Percentiles rank a stretch among this genome's conserved stretches.
These are phyloP conservation scores for Galerucella nymphaeae DNA, from an alignment of 2,888 invertebrate genomes.

Conservation along the genomic window DNA sequence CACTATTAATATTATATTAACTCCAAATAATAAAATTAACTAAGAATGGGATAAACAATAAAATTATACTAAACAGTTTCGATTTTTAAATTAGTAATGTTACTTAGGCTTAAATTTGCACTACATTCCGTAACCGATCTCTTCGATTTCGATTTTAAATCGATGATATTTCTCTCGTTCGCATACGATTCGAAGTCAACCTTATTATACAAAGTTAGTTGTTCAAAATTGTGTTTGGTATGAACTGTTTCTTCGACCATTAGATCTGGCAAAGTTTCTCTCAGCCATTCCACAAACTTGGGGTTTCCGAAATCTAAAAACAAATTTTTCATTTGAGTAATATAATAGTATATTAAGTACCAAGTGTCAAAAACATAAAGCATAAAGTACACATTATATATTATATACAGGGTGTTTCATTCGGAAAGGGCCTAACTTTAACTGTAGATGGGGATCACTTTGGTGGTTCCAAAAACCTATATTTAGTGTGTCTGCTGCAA, in stretches of 20 bases:
- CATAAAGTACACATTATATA: too few species aligned
- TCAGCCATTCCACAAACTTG: slow-evolving; percentile 2
- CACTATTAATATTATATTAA: too few species aligned
- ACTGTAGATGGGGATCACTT: too few species aligned
- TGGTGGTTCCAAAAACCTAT: too few species aligned
- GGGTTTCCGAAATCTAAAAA: slow-evolving; percentile 7
- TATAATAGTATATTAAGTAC: too few species aligned
- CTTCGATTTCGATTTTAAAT: background rate
- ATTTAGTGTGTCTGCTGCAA: too few species aligned
- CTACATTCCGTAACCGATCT: background rate
- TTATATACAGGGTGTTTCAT: too few species aligned
- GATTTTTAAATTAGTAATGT: background rate
- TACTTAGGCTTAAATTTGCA: background rate
- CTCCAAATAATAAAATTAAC: too few species aligned
- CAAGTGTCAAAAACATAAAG: too few species aligned
- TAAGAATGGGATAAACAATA: background rate
- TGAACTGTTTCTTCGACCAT: background rate
- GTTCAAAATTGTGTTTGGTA: background rate
- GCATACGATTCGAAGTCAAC: background rate
- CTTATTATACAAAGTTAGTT: background rate
- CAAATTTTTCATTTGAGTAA: too few species aligned
- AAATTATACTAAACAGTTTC: background rate
- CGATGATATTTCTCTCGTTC: background rate
- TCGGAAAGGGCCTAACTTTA: too few species aligned
- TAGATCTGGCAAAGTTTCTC: slow-evolving; percentile 10